These are phyloP conservation scores for Chionis minor DNA, from an alignment of 2,113 vertebrate species.

Conservation along the genomic window DNA sequence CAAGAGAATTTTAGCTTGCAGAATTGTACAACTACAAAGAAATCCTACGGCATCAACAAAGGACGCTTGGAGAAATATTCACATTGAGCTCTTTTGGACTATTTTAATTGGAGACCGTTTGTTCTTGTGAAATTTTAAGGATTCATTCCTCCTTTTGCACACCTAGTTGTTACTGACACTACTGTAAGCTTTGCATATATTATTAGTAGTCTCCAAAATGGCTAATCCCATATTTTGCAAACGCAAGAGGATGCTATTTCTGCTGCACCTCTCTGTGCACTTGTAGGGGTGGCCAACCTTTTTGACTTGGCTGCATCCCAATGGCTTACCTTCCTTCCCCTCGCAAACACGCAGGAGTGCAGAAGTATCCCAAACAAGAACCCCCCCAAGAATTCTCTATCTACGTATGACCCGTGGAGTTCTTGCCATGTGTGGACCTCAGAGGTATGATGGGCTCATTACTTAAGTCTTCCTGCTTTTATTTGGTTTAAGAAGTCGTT, in stretches of 20 bases:
- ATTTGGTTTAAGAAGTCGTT: neutral
- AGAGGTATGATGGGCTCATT: neutral
- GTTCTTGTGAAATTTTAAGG: neutral
- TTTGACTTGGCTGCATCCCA: neutral
- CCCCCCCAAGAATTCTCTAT: neutral
- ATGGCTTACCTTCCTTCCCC: neutral
- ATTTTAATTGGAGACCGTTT: neutral
- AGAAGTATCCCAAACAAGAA: neutral
- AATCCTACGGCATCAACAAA: constrained; percentile 31
- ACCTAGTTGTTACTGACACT: neutral
- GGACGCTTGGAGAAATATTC: constrained; percentile 1
- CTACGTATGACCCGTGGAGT: neutral
- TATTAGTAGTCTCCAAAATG: neutral
- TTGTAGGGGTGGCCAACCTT: neutral
- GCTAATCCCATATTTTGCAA: neutral
- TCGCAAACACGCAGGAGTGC: neutral
- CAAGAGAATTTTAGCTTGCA: constrained; percentile 59
- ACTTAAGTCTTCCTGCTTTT: neutral
- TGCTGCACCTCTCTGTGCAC: neutral
- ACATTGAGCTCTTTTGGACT: neutral
- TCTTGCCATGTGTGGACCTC: neutral
- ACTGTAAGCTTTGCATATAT: neutral
- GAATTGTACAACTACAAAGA: constrained; percentile 34
- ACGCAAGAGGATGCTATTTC: neutral
- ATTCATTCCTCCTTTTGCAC: neutral